Evolutionary conservation across 37 sponge, comb jelly and placozoan species (phyloP), one percentile per base, ranked within the genome.

Genomic region (Ianthella basta): DNA sequence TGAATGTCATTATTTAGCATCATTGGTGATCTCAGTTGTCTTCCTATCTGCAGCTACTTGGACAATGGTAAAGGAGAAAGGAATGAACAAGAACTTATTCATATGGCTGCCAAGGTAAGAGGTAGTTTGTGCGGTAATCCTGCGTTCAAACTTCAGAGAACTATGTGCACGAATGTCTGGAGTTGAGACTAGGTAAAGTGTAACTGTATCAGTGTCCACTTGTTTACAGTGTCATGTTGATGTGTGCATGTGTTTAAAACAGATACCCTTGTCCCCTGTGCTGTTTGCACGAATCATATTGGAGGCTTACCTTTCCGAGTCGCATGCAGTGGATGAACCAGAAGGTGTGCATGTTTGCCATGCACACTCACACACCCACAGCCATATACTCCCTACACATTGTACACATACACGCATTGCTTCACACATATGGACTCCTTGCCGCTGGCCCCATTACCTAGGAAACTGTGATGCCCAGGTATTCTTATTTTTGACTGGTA

Each of bases 221-320:
- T 19, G 23, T 38, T 0, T 61, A 15, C 29, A 34, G 16, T 20
- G 1, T 19, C 39, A 35, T 82, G 40, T 82, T 32, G 2, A 27
- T 0, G 24, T 10, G 24, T 15, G 15, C 13, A 13, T 12, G 66
- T 81, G 35, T 37, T 16, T 5, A 50, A 39, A 27, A 56, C 24
- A 93, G 93, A 38, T 87, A 15, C 55, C 37, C 29, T 59, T 93
- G 13, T 89, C 94, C 0, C 94, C 94, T 20, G 75, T 67, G 5
- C 56, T 93, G n/a, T 85, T 87, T 69, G 83, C 91, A 61, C 44
- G 94, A 55, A 87, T 89, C 57, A 90, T 93, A 60, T 72, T 93
- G 67, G 94, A 93, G 79, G 39, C 66, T 60, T 83, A 60, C 30
- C 57, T 82, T n/a, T n/a, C 69, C 19, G 59, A 81, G 67, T 41